Evolutionary conservation across 2,113 vertebrate species (phyloP).

Genomic region (Echinops telfairi): DNA sequence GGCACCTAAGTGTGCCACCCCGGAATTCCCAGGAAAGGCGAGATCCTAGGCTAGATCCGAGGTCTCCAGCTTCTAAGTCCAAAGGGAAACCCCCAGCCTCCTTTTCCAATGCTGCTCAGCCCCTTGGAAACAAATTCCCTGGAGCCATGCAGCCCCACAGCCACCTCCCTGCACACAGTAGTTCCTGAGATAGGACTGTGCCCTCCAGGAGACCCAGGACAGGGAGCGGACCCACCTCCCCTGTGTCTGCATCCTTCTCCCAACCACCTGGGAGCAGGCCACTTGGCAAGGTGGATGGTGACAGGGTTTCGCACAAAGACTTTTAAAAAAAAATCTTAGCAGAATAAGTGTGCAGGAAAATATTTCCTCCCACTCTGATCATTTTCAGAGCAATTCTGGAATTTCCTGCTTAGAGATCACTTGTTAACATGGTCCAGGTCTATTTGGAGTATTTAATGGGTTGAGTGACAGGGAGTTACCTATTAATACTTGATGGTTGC

Average conservation of each 20-base stretch:
- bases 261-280: neutral
- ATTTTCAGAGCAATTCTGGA: conserved; percentile 66
- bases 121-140: conserved; percentile 21
- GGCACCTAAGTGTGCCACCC: neutral
- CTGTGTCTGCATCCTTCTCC: neutral
- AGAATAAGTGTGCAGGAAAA: conserved; percentile 51
- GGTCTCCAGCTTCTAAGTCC: neutral
- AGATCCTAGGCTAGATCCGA: neutral
- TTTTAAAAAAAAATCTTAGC: neutral
- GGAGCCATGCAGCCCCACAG: neutral
- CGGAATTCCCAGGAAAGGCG: neutral
- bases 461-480: conserved; percentile 46
- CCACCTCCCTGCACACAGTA: neutral
- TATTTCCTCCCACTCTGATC: conserved; percentile 49
- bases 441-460: conserved; percentile 64
- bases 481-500: conserved; percentile 44
- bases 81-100: neutral
- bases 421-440: conserved; percentile 59
- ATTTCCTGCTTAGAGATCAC: conserved; percentile 54
- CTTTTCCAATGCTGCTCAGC: neutral
- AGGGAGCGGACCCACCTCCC: neutral
- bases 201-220: neutral
- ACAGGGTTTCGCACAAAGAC: neutral
- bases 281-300: neutral
- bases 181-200: neutral